These are phyloP conservation scores for Lepidurus apus DNA, from an alignment of 1,140 invertebrate species.

Conservation along the genomic window DNA sequence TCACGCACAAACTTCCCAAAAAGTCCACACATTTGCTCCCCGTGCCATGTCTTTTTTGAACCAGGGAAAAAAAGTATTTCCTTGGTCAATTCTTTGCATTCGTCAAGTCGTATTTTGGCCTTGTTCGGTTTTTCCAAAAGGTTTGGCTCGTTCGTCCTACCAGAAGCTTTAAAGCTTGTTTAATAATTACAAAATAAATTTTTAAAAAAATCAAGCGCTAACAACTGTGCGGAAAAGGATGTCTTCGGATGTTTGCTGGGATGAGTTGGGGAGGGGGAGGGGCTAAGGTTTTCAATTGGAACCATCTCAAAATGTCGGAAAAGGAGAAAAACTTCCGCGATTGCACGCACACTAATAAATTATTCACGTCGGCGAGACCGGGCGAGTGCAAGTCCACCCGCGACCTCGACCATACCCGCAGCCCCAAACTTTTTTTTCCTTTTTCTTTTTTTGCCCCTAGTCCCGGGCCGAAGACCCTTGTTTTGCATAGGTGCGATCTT, in stretches of 20 bases:
- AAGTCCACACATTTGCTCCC: too few relatives aligned
- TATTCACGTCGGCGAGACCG: neutral
- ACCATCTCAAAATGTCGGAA: constrained; percentile 14
- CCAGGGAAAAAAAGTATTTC: neutral
- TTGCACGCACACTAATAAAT: constrained; percentile 11
- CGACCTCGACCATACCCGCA: constrained; percentile 3
- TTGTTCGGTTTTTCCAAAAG: neutral
- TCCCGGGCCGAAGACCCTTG: constrained; percentile 6
- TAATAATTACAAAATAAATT: too few relatives aligned
- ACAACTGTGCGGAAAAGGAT: neutral
- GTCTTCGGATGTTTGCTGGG: neutral
- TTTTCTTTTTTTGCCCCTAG: neutral
- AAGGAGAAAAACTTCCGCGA: neutral
- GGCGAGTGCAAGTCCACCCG: neutral
- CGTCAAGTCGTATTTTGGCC: neutral
- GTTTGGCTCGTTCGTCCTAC: neutral
- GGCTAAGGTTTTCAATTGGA: constrained; percentile 10
- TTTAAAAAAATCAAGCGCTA: too few relatives aligned
- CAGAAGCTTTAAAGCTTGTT: neutral
- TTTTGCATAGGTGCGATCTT: constrained; percentile 19
- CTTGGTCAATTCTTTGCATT: neutral
- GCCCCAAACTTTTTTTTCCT: neutral
- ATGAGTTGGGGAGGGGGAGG: constrained; percentile 3
- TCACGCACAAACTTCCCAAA: neutral
- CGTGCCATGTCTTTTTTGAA: neutral